Evolutionary conservation across 92 coral and sea anemone species (phyloP), one percentile per base, ranked within the genome.

Genomic region (Virgularia gustaviana): DNA sequence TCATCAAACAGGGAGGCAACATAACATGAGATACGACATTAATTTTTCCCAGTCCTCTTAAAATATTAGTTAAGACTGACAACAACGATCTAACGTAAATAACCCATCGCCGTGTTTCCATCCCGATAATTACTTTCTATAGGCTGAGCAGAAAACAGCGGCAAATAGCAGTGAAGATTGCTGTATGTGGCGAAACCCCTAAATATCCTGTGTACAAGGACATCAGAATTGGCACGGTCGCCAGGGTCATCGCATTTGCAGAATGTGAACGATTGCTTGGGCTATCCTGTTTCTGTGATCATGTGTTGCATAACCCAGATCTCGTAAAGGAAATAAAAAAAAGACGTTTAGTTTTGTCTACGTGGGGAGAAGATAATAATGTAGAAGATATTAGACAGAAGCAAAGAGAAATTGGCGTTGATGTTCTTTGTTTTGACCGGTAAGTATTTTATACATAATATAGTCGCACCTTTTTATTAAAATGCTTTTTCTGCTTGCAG

Each of bases 141-240:
- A 65, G 72, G 28, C 13, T 65, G 36, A 65, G 8, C 44, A 27
- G 72, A 10, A 65, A 65, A 30, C 72, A 65, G 51, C 41, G 44
- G 36, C 41, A 65, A 38, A 18, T 65, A 0, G 54, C 72, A 10
- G 72, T 65, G 0, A 65, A 65, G 72, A 65, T 65, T 65, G 72
- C 36, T 37, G 72, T 65, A 41, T 65, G 72, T 39, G 72, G 72
- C 8, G 72, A 65, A 30, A 65, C 36, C 34, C 36, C 18, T 2
- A 65, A 65, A 65, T 65, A 65, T 43, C 72, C 72, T 10, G 72
- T 65, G 56, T 65, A 65, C 36, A 65, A 43, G 15, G 72, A 65
- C 18, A 65, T 65, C 6, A 41, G 72, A 30, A 65, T 65, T 22
- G 33, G 72, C 20, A 65, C 72, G 0, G 33, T 65, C 15, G 72